Percentiles rank a stretch among this genome's conserved stretches.
phyloP scores from a whole-genome alignment of 2,888 invertebrate species.

The Achlya flavicornis region DNA sequence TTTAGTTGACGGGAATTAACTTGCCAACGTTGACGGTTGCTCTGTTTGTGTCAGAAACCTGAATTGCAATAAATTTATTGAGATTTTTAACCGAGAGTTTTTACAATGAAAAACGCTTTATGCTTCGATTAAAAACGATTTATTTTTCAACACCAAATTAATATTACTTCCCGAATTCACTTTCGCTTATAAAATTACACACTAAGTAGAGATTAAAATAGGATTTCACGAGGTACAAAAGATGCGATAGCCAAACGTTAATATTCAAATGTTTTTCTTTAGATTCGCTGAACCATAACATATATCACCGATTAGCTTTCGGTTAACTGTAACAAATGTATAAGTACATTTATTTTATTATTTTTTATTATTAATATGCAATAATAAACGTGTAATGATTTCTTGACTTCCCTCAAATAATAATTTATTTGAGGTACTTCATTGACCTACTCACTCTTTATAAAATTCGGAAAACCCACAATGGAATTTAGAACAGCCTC shows the following conservation, averaged over 20 bases:
- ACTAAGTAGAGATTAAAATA: background rate
- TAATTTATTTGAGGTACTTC: too few species aligned
- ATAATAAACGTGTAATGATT: too few species aligned
- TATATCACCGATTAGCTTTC: background rate
- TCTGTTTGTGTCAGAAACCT: slow-evolving; percentile 7
- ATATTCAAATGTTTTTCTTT: slow-evolving; percentile 6
- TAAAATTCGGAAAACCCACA: background rate
- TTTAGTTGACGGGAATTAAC: background rate
- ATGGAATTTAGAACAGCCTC: background rate
- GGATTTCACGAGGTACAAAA: slow-evolving; percentile 8
- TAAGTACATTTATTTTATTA: too few species aligned
- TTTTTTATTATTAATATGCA: too few species aligned
- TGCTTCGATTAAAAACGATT: background rate
- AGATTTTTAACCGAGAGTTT: background rate
- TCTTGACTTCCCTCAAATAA: too few species aligned
- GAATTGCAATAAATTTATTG: background rate
- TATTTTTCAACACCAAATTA: background rate
- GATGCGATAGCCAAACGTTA: background rate
- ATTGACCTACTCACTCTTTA: background rate
- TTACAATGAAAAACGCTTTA: background rate
- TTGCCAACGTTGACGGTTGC: slow-evolving; percentile 9
- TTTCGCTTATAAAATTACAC: background rate
- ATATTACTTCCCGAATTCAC: background rate
- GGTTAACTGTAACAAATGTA: too few species aligned
- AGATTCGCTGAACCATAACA: background rate